phyloP scores from a whole-genome alignment of 2,797 vertebrate species.

The Tadarida brasiliensis region DNA sequence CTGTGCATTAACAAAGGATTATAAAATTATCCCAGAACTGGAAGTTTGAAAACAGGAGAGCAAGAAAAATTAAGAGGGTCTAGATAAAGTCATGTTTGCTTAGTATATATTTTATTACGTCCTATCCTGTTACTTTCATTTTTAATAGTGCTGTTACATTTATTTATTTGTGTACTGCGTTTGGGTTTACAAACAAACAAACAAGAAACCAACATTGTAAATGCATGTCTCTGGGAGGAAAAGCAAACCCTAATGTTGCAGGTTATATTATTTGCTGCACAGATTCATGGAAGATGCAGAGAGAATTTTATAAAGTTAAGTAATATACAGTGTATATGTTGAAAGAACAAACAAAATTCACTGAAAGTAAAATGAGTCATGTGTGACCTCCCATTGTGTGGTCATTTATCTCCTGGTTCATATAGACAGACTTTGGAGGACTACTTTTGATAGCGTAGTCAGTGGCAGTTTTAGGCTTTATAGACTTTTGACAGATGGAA shows the following conservation, averaged over 20 bases:
- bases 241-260: neutral
- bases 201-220: neutral
- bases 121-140: neutral
- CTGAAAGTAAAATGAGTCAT: neutral
- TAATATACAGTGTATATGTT: neutral
- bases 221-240: neutral
- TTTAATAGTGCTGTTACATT: neutral
- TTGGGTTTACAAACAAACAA: neutral
- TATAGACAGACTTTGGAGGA: neutral
- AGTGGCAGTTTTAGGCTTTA: neutral
- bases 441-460: neutral
- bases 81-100: neutral
- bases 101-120: neutral
- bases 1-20: neutral
- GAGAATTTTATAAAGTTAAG: conserved; percentile 17
- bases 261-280: neutral
- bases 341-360: neutral
- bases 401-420: neutral
- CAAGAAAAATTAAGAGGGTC: neutral
- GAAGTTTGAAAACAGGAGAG: neutral
- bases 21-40: neutral
- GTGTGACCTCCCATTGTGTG: neutral
- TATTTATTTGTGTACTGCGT: neutral
- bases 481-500: conserved; percentile 46
- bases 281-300: neutral